These are phyloP conservation scores for Volucella bombylans DNA, from an alignment of 2,888 invertebrate species.

Conservation along the genomic window DNA sequence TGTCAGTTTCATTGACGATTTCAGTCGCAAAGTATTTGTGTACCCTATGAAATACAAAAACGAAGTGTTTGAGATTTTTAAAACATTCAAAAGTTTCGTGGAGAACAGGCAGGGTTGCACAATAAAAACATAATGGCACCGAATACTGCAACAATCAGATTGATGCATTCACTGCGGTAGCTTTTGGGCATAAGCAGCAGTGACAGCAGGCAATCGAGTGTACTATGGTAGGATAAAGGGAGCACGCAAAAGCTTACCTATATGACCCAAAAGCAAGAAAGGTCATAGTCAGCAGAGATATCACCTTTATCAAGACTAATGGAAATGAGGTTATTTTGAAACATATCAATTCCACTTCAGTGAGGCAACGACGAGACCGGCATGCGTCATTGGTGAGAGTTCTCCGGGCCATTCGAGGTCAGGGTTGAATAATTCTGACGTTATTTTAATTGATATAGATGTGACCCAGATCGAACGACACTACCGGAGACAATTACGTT, in stretches of 20 bases:
- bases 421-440: too few species aligned
- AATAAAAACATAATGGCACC: constrained; percentile 38
- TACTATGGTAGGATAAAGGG: constrained; percentile 19
- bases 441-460: too few species aligned
- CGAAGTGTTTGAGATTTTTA: constrained; percentile 5
- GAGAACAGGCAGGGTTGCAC: constrained; percentile 1
- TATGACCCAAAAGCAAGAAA: constrained; percentile 1
- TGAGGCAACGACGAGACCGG: too few species aligned
- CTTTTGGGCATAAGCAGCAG: constrained; percentile 51
- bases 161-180: neutral
- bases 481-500: too few species aligned
- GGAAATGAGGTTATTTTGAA: neutral
- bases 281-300: constrained; percentile 36
- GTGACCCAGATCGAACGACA: too few species aligned
- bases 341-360: neutral
- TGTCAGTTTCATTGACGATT: neutral
- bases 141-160: constrained; percentile 46
- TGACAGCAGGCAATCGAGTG: constrained; percentile 27
- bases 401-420: too few species aligned
- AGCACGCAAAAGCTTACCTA: neutral
- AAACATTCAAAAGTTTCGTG: constrained; percentile 1
- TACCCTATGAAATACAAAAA: too few species aligned
- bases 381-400: too few species aligned
- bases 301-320: constrained; percentile 56
- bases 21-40: too few species aligned